phyloP scores from a whole-genome alignment of 2,797 vertebrate genomes.

The Pyrocephalus nanus region DNA sequence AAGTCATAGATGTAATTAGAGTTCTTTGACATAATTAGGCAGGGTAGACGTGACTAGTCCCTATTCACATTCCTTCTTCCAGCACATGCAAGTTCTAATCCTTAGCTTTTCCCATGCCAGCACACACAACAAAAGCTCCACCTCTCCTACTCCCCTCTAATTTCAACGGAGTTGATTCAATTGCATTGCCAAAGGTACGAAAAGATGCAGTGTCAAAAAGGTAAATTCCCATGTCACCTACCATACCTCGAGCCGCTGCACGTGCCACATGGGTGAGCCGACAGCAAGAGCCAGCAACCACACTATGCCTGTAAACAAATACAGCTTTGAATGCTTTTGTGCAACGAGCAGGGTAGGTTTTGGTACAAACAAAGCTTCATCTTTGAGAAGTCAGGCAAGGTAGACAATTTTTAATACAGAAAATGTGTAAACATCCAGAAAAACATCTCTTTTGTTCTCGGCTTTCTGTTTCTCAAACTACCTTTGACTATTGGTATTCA shows the following conservation, averaged over 20 bases:
- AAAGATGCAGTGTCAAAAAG: background rate
- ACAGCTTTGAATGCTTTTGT: background rate
- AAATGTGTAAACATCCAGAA: background rate
- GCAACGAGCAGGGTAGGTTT: background rate
- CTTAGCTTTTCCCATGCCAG: background rate
- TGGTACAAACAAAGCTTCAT: background rate
- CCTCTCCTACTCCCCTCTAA: background rate
- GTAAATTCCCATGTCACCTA: background rate
- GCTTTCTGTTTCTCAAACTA: background rate
- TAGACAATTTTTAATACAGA: background rate
- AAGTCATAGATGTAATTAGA: background rate
- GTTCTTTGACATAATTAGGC: background rate
- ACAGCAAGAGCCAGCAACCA: conserved; percentile 77
- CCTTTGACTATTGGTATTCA: background rate
- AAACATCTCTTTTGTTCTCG: background rate
- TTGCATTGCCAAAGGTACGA: background rate
- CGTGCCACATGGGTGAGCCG: conserved; percentile 77
- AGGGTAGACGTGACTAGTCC: background rate
- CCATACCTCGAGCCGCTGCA: conserved; percentile 78
- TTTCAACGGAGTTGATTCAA: background rate
- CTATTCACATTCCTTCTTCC: background rate
- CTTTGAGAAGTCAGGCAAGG: background rate
- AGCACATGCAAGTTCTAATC: background rate
- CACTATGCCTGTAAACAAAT: conserved; percentile 68
- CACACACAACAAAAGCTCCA: background rate